phyloP scores from a whole-genome alignment of 2,888 invertebrate species.

The Philopedon plagiatum region DNA sequence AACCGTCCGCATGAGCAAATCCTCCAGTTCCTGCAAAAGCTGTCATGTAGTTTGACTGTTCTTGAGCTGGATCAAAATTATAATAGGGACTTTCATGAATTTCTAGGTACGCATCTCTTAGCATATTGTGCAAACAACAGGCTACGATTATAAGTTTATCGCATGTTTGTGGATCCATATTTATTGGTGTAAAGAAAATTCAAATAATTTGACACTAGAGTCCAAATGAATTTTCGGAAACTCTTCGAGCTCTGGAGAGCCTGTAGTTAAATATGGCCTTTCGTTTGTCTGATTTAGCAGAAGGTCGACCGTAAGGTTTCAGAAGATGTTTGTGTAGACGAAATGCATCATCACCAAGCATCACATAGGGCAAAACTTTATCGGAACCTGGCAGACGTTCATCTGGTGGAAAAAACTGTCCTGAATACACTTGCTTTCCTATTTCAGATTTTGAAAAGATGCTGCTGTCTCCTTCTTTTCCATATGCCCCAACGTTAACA shows the following conservation, averaged over 20 bases:
- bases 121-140: neutral
- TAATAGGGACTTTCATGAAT: no score
- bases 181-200: slow-evolving; percentile 3
- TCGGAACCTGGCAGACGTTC: slow-evolving; percentile 20
- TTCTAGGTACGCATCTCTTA: neutral
- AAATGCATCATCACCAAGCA: slow-evolving; percentile 28
- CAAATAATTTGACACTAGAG: slow-evolving; percentile 31
- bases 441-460: slow-evolving; percentile 42
- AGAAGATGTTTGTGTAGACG: slow-evolving; percentile 20
- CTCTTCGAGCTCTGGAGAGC: slow-evolving; percentile 47
- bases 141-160: neutral
- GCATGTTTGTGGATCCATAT: neutral
- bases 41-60: no score
- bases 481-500: slow-evolving; percentile 46
- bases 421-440: slow-evolving; percentile 33
- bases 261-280: slow-evolving; percentile 51
- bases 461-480: slow-evolving; percentile 49
- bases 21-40: no score
- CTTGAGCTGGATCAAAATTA: no score
- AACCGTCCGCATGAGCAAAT: no score
- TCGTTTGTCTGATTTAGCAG: slow-evolving; percentile 13
- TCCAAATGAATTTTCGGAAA: slow-evolving; percentile 53
- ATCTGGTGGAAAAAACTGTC: slow-evolving; percentile 35
- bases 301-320: slow-evolving; percentile 7
- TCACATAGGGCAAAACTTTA: slow-evolving; percentile 13